Base-by-base conservation (phyloP, 2,113 vertebrate species). In the Chiloscyllium plagiosum region DNA sequence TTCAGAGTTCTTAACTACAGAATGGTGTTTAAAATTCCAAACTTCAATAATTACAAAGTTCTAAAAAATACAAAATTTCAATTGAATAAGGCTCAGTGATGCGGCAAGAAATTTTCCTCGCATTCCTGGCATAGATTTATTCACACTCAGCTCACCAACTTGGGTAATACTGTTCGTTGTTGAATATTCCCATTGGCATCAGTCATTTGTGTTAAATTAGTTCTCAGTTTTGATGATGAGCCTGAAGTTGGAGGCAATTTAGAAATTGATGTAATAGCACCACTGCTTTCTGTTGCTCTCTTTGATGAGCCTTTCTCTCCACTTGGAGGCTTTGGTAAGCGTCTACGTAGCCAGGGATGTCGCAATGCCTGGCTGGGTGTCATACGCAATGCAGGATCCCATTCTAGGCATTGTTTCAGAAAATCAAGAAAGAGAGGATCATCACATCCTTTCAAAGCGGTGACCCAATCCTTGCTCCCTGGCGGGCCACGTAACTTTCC, bases 101-200 rank as follows among this genome's bases (percentile, higher is more conserved):
- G 96, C 97, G 96, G 95, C 96, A 97, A 76, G 33, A 72, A 61
- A 72, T 70, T 47, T 97, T 96, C 97, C 96, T 97, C 96, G 19
- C 96, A 96, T 97, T 96, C 97, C 97, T 97, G 97, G 97, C 97
- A 97, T 97, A 66, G 86, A 95, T 96, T 97, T 97, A 97, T 96
- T 97, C 94, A 96, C 97, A 97, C 97, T 98, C 98, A 99, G 98
- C 98, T 99, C 96, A 99, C 99, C 24, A 99, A 98, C 98, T 99
- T 99, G 97, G 99, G 99, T 98, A 99, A 98, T 96, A 99, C 99
- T 96, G 99, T 99, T 98, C 99, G 98, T 94, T 99, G 98, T 97
- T 99, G 99, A 97, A 99, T 98, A 98, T 99, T 99, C 96, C 99
- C 99, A 96, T 99, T 99, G 97, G 99, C 99, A 96, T 99, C 99